Evolutionary conservation across 2,888 invertebrate genomes (phyloP), one percentile per base, ranked within the genome.

Genomic region (Stenodema calcarata): DNA sequence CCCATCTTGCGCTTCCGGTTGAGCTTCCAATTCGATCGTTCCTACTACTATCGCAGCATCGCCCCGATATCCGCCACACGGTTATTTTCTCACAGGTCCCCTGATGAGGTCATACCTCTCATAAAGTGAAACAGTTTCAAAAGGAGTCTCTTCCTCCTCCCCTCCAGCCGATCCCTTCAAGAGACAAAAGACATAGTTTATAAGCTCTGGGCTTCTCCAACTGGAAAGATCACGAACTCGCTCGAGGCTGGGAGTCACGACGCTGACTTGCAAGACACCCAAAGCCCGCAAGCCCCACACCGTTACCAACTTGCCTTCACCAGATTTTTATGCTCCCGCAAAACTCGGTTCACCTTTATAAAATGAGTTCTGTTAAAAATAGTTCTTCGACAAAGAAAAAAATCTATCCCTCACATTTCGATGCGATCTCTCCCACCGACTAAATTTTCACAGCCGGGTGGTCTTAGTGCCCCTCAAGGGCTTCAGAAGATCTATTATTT

Each of bases 161-260:
- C 23, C 18, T n/a, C n/a, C n/a, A n/a, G n/a, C n/a, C n/a, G n/a
- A n/a, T n/a, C 73, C 35, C 16, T 73, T 18, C 11, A 73, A 41
- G 73, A 41, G 73, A 73, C 30, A 73, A 73, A 73, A 73, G 73
- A 73, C 35, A 35, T 41, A 73, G n/a, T 41, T 35, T 41, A 73
- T 14, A 41, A 73, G 30, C 70, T 27, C 30, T 70, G 70, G 70
- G 27, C 35, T 41, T 73, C 73, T 35, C 41, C 73, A 18, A 73
- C 30, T 41, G 73, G 73, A 73, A 73, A 73, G 73, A 73, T 73
- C 73, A 73, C 73, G 73, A 73, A 73, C 73, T 73, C 35, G 73
- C n/a, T 62, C 23, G 62, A 23, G 62, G 62, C 62, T 62, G 41
- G 73, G 35, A 73, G 73, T 73, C 73, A 73, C 73, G 73, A 73